Base-by-base conservation (phyloP, 1,140 invertebrate genomes). In the Tigriopus japonicus region DNA sequence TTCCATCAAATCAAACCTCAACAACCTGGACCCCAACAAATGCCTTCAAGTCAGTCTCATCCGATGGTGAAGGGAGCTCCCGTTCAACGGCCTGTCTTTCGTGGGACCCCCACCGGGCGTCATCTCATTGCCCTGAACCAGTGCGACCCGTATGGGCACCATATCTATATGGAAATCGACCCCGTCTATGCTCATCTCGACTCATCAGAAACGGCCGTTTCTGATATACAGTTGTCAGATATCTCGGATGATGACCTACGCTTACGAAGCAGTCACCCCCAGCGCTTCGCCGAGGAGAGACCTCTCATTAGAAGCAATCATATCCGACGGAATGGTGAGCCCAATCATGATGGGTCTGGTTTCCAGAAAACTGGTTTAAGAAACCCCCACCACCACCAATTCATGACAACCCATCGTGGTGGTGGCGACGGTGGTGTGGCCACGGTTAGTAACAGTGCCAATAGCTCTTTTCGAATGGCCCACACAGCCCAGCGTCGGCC, bases 141-240 rank as follows among this genome's bases (percentile, higher is more conserved):
- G 19, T 19, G 52, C 14, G 42, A 15, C 21, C 59, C 59, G 17
- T 61, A 19, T 28, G 51, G 19, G 13, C 43, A 51, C 40, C 56
- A 58, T 23, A 61, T 61, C 40, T 61, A 61, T 41, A 61, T 61
- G 59, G 59, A 61, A 24, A 61, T 61, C 17, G 59, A 61, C 42
- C 59, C 59, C 41, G 59, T 61, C 13, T 61, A 61, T 52, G n/a
- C 15, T n/a, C 55, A 58, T 42, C 17, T 40, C 12, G 55, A 58
- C 28, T 28, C 15, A 15, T 56, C 49, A 24, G 41, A 52, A 49
- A 23, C 49, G 14, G 55, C 17, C n/a, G 14, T 53, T 14, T 58
- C 56, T 19, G 56, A 58, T 24, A 54, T 61, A 35, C 59, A 56
- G 23, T 14, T 54, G 23, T 61, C 59, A 35, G 58, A 59, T 49